A percentile compares a stretch with the other conserved stretches of the same genome.
phyloP scores from a whole-genome alignment of 37 sponge, comb jelly and placozoan species.

The Amphimedon queenslandica region DNA sequence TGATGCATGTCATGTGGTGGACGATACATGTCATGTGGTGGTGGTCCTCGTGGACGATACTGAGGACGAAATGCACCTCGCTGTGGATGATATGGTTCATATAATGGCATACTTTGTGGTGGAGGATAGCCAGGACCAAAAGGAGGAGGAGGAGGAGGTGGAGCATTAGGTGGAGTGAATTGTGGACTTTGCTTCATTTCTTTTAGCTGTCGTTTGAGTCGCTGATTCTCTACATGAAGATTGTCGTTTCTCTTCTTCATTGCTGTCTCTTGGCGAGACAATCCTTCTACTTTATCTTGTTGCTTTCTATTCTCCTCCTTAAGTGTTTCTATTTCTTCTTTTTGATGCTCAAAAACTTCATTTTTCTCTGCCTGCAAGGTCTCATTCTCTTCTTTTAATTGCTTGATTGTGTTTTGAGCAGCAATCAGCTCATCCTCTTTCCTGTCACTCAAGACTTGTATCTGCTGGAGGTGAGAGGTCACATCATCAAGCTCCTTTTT shows the following conservation, averaged over 20 bases:
- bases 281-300: not conserved
- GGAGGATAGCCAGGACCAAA: no score
- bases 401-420: not conserved
- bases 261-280: not conserved
- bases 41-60: no score
- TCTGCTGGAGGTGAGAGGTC: not conserved
- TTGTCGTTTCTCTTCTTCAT: not conserved
- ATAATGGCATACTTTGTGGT: no score
- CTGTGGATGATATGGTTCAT: no score
- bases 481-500: not conserved
- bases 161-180: not conserved
- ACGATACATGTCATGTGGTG: no score
- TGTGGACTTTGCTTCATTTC: not conserved
- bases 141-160: not conserved
- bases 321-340: constrained; percentile 4
- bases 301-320: no score
- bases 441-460: not conserved
- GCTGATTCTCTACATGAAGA: constrained; percentile 3
- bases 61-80: no score
- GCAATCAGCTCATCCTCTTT: not conserved
- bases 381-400: not conserved
- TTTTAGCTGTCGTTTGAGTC: not conserved
- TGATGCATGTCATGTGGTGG: no score
- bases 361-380: constrained; percentile 7
- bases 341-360: constrained; percentile 16